Base-by-base conservation (phyloP, 2,888 invertebrate genomes). In the Athalia cordata region DNA sequence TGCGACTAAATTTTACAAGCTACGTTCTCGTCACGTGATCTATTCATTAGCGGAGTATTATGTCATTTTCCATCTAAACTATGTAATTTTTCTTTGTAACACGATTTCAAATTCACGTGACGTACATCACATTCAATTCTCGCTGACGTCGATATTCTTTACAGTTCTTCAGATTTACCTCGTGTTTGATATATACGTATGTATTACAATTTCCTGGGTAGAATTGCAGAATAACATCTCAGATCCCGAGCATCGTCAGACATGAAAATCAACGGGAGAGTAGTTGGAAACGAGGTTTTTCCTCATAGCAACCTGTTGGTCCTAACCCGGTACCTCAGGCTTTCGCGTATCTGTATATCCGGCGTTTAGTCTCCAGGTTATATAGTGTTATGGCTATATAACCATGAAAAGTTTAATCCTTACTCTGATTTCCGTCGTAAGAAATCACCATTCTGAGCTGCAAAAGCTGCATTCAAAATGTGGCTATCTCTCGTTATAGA, bases 301-400 rank as follows among this genome's bases (percentile, higher is more conserved):
- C 72, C 59, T 72, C 72, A 47, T 59, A 47, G 72, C 72, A 72
- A 72, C 72, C 72, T 72, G 72, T 72, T 72, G 72, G 72, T 59
- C 47, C 47, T 29, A 59, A 11, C 57, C 45, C 72, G 8, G 72
- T 55, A 68, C 72, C 57, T 59, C 72, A 29, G 47, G 59, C 72
- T 59, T 47, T 59, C 47, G 59, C 72, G 57, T 72, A 72, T 72
- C 72, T 59, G 59, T 72, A 47, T 72, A 59, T 72, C 72, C 72
- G 72, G 59, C 52, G 57, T 45, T 59, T 29, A 13, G 59, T 52
- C 45, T 68, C 55, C 55, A 55, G 8, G n/a, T n/a, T 8, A 55
- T 55, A n/a, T n/a, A 55, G 3, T 55, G 2, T 55, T 4, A n/a
- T 11, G n/a, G 55, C n/a, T 55, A 55, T 11, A 55, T n/a, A 29